Percentiles rank a stretch among this genome's conserved stretches.
These are phyloP conservation scores for Leptinotarsa peninsularis DNA, from an alignment of 2,888 invertebrate genomes.

Conservation along the genomic window DNA sequence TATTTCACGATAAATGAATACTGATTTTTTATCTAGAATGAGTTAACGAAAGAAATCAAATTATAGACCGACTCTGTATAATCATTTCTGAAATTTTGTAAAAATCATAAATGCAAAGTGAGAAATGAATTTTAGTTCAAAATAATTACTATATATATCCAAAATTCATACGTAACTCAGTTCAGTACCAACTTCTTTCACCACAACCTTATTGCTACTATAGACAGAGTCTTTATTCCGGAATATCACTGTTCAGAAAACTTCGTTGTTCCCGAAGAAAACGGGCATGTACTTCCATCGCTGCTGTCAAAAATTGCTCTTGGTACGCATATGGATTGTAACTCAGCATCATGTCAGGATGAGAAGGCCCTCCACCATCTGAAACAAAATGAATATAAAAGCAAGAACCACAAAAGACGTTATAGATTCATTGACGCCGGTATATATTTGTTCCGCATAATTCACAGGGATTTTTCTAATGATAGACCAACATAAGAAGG, in stretches of 20 bases:
- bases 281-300: conserved; percentile 51
- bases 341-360: conserved; percentile 26
- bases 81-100: no score
- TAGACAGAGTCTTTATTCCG: conserved; percentile 38
- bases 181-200: background rate
- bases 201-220: conserved; percentile 14
- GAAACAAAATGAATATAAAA: conserved; percentile 32
- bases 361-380: conserved; percentile 43
- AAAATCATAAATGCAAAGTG: background rate
- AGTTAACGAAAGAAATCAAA: no score
- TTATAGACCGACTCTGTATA: no score
- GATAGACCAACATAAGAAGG: no score
- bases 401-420: background rate
- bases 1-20: no score
- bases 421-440: no score
- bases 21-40: no score
- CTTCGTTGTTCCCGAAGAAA: conserved; percentile 57
- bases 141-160: no score
- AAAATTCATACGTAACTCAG: background rate
- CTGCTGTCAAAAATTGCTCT: conserved; percentile 49
- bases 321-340: conserved; percentile 48
- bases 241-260: conserved; percentile 53
- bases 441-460: no score
- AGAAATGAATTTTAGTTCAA: background rate
- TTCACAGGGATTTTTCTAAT: no score